These are phyloP conservation scores for Helleia helle DNA, from an alignment of 2,888 invertebrate genomes.

Conservation along the genomic window DNA sequence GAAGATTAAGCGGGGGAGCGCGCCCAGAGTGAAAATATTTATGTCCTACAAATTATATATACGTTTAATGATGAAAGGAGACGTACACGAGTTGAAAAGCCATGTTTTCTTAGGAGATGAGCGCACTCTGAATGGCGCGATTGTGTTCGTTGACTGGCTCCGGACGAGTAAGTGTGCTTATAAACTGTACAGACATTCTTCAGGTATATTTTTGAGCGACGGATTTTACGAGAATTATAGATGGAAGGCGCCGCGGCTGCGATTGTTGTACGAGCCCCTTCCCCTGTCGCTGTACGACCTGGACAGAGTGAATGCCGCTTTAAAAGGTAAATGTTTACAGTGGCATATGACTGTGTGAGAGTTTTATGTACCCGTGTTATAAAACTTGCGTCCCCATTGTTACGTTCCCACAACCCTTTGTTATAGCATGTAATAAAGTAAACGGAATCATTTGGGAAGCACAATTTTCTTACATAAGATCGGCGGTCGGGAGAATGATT, in stretches of 20 bases:
- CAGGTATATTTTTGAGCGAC: slow-evolving; percentile 66
- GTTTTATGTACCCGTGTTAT: slow-evolving; percentile 35
- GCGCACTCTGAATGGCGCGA: slow-evolving; percentile 57
- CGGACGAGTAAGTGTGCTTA: slow-evolving; percentile 64
- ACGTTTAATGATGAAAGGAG: slow-evolving; percentile 59
- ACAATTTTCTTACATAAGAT: slow-evolving; percentile 2
- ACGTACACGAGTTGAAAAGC: slow-evolving; percentile 50
- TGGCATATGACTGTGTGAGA: slow-evolving; percentile 42
- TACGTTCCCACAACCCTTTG: slow-evolving; percentile 16
- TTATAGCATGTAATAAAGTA: slow-evolving; percentile 8
- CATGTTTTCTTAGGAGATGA: slow-evolving; percentile 56
- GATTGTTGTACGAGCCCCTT: slow-evolving; percentile 64
- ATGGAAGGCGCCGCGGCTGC: slow-evolving; percentile 47
- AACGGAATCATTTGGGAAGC: slow-evolving; percentile 5
- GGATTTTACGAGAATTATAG: slow-evolving; percentile 48
- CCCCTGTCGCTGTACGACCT: slow-evolving; percentile 66
- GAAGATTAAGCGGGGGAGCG: slow-evolving; percentile 59
- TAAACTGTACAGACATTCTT: slow-evolving; percentile 63
- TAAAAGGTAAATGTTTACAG: slow-evolving; percentile 68
- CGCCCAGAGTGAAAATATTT: slow-evolving; percentile 52
- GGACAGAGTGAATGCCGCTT: slow-evolving; percentile 68
- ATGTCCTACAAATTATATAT: slow-evolving; percentile 63
- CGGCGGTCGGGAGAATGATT: slow-evolving; percentile 1
- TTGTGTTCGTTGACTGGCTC: slow-evolving; percentile 62
- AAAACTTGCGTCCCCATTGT: slow-evolving; percentile 38